Percentiles rank a stretch among this genome's conserved stretches.
Conservation (phyloP, 2,888 invertebrate genomes). For the Melinaea menophilus region DNA sequence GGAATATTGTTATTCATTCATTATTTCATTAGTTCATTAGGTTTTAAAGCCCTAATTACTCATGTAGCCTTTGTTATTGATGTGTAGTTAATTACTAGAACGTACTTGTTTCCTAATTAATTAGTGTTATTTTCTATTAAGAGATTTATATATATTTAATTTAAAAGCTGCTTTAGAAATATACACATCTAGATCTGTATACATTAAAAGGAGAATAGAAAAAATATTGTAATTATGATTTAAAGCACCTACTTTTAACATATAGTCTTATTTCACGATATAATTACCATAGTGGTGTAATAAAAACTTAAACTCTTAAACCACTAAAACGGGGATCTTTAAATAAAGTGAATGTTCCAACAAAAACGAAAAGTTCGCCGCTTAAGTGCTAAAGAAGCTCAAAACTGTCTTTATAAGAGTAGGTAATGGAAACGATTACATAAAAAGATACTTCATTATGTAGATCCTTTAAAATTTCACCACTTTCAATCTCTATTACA, state of each 20-base stretch:
- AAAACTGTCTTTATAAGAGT: conserved; percentile 51
- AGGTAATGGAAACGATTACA: conserved; percentile 44
- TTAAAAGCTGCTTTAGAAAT: no score
- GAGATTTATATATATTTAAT: no score
- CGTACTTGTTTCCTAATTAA: no score
- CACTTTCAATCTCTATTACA: neutral
- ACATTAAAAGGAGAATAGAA: no score
- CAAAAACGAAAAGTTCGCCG: conserved; percentile 58
- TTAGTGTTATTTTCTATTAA: no score
- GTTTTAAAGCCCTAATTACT: no score
- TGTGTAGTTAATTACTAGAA: no score
- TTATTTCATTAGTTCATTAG: no score
- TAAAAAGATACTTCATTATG: conserved; percentile 36
- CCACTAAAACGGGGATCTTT: conserved; percentile 44
- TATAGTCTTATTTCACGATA: neutral
- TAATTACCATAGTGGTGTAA: conserved; percentile 10
- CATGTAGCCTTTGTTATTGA: no score
- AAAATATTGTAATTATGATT: no score
- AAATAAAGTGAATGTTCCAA: conserved; percentile 48
- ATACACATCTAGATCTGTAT: no score
- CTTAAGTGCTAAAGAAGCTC: conserved; percentile 47
- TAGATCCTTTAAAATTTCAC: conserved; percentile 17
- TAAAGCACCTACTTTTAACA: neutral
- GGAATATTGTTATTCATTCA: no score
- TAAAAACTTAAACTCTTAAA: conserved; percentile 27